These are phyloP conservation scores for Cylloceria caligata DNA, from an alignment of 2,888 invertebrate species.

Conservation along the genomic window DNA sequence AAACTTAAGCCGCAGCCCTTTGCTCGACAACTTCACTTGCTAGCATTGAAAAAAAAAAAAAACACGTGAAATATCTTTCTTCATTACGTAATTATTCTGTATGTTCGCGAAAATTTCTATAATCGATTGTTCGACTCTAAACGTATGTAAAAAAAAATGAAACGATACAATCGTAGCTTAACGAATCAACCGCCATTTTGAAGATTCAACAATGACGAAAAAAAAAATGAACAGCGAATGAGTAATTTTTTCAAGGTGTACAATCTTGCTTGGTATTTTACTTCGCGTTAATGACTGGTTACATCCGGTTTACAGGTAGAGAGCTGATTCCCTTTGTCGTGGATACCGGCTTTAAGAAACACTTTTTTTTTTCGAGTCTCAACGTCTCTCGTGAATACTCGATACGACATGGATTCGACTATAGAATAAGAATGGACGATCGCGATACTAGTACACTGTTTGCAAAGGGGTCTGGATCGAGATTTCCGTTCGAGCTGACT, in stretches of 20 bases:
- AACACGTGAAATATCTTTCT: too few relatives aligned
- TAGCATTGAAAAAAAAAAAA: too few relatives aligned
- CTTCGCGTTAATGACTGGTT: neutral
- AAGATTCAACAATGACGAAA: neutral
- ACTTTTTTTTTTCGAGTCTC: neutral
- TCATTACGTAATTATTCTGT: too few relatives aligned
- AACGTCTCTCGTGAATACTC: neutral
- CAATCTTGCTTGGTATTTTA: neutral
- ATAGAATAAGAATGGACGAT: constrained; percentile 46
- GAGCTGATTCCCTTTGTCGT: neutral
- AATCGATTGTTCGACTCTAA: too few relatives aligned
- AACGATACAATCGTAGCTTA: too few relatives aligned
- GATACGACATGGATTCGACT: constrained; percentile 11
- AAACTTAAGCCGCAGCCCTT: too few relatives aligned
- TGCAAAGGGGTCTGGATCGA: constrained; percentile 48
- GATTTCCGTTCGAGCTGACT: constrained; percentile 52
- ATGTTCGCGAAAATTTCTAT: too few relatives aligned
- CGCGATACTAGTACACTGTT: neutral
- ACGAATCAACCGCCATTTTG: neutral
- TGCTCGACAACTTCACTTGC: too few relatives aligned
- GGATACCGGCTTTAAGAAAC: neutral
- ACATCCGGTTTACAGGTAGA: neutral
- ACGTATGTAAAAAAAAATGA: too few relatives aligned
- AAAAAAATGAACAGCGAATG: neutral
- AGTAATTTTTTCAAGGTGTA: neutral